Evolutionary conservation across 2,888 invertebrate species (phyloP).

Genomic region (Polymixis lichenea): DNA sequence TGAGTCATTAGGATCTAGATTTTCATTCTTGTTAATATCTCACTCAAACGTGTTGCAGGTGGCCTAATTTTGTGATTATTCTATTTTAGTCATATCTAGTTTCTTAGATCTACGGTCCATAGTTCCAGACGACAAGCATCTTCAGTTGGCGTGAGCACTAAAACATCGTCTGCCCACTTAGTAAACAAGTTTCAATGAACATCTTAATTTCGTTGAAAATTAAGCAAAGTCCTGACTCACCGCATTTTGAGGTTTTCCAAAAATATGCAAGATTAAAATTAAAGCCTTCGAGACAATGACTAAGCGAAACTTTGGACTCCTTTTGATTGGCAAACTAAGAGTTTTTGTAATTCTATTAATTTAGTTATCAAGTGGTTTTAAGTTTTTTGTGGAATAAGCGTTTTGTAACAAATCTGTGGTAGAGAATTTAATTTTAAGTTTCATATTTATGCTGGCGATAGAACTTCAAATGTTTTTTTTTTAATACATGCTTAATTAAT

Average conservation of each 20-base stretch:
- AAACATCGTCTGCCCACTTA: slow-evolving; percentile 46
- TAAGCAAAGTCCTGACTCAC: slow-evolving; percentile 41
- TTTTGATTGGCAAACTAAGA: slow-evolving; percentile 41
- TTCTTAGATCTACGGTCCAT: slow-evolving; percentile 7
- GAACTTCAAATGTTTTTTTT: too few relatives aligned
- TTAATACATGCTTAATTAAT: too few relatives aligned
- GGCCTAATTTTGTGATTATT: not conserved
- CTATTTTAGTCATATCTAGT: not conserved
- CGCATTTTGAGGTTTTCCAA: slow-evolving; percentile 29
- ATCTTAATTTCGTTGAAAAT: slow-evolving; percentile 46
- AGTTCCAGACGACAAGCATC: slow-evolving; percentile 13
- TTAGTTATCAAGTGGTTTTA: slow-evolving; percentile 37
- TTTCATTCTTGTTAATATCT: not conserved
- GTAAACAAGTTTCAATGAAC: slow-evolving; percentile 48
- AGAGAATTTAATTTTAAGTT: not conserved
- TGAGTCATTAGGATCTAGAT: fast-evolving
- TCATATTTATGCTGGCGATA: not conserved
- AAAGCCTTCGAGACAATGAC: slow-evolving; percentile 43
- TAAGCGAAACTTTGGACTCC: slow-evolving; percentile 29
- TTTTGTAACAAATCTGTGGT: not conserved
- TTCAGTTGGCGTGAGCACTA: slow-evolving; percentile 34
- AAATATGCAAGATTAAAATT: slow-evolving; percentile 57
- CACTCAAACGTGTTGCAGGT: not conserved
- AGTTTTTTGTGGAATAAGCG: slow-evolving; percentile 21
- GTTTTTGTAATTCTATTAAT: slow-evolving; percentile 31